Conservation (phyloP, 2,797 vertebrate genomes). For the Argentina silus region DNA sequence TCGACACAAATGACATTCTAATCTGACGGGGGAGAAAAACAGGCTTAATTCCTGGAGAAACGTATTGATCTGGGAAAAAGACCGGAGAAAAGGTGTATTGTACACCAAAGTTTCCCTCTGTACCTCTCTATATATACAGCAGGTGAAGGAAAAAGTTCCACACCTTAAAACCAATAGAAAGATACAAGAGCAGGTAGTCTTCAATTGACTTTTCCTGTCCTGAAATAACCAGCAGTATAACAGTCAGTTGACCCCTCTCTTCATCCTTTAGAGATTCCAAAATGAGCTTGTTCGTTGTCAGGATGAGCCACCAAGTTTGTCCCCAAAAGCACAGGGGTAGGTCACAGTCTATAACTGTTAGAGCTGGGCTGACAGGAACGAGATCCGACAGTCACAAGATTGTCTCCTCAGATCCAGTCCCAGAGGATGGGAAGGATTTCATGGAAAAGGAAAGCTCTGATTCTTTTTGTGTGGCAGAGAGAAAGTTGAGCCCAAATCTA, state of each 20-base stretch:
- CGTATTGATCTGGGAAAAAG: neutral
- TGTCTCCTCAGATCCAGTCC: conserved; percentile 20
- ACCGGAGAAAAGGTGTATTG: neutral
- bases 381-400: conserved; percentile 29
- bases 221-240: too few relatives aligned
- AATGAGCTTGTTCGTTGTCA: too few relatives aligned
- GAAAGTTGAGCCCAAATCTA: conserved; percentile 11
- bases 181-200: too few relatives aligned
- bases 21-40: neutral
- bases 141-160: too few relatives aligned
- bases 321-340: neutral
- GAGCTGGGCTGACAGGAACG: conserved; percentile 20
- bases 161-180: too few relatives aligned
- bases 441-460: neutral
- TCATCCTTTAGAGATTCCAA: too few relatives aligned
- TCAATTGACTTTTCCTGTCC: too few relatives aligned
- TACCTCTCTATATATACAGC: neutral
- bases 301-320: neutral
- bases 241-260: too few relatives aligned
- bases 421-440: conserved; percentile 18
- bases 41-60: neutral
- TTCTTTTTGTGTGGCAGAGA: conserved; percentile 6
- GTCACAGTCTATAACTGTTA: conserved; percentile 9
- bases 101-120: neutral
- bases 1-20: neutral